Conservation (phyloP, 2,797 vertebrate species). For the Nyctalus aviator region DNA sequence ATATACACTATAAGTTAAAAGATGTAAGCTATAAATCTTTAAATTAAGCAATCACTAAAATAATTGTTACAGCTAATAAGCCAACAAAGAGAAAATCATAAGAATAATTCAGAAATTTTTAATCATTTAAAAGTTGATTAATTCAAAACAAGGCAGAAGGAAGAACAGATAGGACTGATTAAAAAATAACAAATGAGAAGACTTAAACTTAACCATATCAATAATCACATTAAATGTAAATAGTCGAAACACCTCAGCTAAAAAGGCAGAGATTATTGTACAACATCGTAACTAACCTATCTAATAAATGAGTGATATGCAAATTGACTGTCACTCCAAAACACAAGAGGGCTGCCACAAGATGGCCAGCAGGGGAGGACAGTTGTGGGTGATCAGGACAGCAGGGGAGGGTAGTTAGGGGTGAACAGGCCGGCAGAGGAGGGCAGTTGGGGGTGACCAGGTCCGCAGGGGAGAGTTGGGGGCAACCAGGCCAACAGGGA, state of each 20-base stretch:
- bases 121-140: background rate
- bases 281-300: background rate
- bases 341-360: no score
- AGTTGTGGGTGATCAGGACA: no score
- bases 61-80: background rate
- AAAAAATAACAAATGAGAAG: background rate
- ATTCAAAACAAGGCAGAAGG: background rate
- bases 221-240: conserved; percentile 5
- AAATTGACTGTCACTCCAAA: no score
- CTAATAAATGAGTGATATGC: no score
- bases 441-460: no score
- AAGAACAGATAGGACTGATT: background rate
- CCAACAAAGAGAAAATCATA: background rate
- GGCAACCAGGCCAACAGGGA: no score
- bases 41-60: background rate
- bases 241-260: background rate
- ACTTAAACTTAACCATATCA: background rate
- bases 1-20: background rate
- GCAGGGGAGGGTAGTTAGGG: no score
- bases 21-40: background rate
- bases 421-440: no score
- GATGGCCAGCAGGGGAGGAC: no score
- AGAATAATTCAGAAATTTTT: background rate
- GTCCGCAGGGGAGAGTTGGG: no score
- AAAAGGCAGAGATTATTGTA: background rate